Percentiles rank a stretch among this genome's conserved stretches.
phyloP scores from a whole-genome alignment of 2,888 invertebrate species.

The Drepanosiphum platanoidis region DNA sequence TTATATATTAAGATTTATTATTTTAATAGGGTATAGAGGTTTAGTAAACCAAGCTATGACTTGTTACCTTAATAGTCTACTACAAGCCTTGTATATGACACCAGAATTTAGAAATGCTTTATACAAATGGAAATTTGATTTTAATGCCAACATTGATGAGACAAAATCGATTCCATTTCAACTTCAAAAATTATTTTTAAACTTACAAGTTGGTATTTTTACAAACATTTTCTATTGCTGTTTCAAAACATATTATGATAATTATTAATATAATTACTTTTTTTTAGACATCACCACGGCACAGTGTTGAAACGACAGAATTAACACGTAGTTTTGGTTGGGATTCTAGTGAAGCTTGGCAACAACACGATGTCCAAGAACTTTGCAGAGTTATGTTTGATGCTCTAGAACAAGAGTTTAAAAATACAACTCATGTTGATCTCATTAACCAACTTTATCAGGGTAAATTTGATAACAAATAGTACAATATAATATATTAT shows the following conservation, averaged over 20 bases:
- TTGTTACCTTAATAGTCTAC: constrained; percentile 87
- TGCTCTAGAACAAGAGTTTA: constrained; percentile 84
- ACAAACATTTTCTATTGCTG: background rate
- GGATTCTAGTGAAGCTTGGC: constrained; percentile 90
- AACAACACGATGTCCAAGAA: constrained; percentile 92
- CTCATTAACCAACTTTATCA: constrained; percentile 84
- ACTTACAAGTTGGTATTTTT: constrained; percentile 74
- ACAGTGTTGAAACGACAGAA: constrained; percentile 86
- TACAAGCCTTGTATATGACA: constrained; percentile 90
- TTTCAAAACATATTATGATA: no score
- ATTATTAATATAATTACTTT: background rate
- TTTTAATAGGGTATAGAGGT: constrained; percentile 75
- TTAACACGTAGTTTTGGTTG: constrained; percentile 89
- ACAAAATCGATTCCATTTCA: constrained; percentile 85
- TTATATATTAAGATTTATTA: background rate
- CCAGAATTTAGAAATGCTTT: constrained; percentile 90
- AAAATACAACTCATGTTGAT: constrained; percentile 82
- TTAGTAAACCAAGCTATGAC: constrained; percentile 92
- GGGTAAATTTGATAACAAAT: constrained; percentile 67
- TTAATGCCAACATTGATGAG: constrained; percentile 70
- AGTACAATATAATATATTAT: background rate
- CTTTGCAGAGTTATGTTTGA: constrained; percentile 91
- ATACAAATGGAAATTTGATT: constrained; percentile 84
- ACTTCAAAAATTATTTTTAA: constrained; percentile 84
- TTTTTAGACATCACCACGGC: constrained; percentile 77